A percentile compares a stretch with the other conserved stretches of the same genome.
Conservation (phyloP, 2,888 invertebrate species). For the Machimus rusticus region DNA sequence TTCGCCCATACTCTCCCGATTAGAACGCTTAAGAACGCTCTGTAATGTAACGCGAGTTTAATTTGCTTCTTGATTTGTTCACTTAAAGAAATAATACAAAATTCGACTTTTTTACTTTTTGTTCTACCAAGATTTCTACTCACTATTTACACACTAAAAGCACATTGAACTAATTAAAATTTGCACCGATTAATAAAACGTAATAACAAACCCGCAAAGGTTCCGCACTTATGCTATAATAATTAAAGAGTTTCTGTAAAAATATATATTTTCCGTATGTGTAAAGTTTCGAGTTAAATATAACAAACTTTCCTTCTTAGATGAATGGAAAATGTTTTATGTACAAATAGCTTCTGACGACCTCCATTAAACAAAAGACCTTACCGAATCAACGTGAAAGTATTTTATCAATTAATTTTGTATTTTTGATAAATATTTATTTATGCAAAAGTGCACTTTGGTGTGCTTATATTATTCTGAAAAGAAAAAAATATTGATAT, state of each 20-base stretch:
- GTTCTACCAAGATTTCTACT: background rate
- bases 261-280: background rate
- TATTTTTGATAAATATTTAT: conserved; percentile 10
- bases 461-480: conserved; percentile 36
- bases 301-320: conserved; percentile 1
- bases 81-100: conserved; percentile 13
- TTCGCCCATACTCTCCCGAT: background rate
- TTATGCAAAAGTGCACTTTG: conserved; percentile 38
- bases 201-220: background rate
- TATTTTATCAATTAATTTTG: background rate
- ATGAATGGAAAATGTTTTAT: conserved; percentile 7
- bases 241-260: background rate
- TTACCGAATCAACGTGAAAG: background rate
- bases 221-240: background rate
- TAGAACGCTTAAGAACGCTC: background rate
- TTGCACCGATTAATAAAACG: background rate
- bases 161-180: background rate
- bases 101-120: background rate
- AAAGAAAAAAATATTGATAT: background rate
- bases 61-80: background rate
- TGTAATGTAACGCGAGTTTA: background rate
- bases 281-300: background rate
- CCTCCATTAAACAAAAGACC: background rate
- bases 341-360: conserved; percentile 13
- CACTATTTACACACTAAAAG: background rate